Percentiles rank a stretch among this genome's conserved stretches.
phyloP scores from a whole-genome alignment of 2,888 invertebrate species.

The Eledona agricola region DNA sequence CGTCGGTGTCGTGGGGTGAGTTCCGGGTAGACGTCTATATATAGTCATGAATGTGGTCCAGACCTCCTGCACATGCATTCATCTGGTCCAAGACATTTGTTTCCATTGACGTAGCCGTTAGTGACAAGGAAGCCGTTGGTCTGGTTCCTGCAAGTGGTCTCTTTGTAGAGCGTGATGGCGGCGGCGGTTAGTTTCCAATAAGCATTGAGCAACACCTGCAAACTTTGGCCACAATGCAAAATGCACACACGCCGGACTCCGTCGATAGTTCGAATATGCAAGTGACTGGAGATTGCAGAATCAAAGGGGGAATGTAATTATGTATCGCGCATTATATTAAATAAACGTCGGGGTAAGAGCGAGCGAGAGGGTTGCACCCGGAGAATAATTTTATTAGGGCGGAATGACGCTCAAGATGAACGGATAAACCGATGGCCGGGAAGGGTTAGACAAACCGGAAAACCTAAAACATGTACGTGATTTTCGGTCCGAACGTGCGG shows the following conservation, averaged over 20 bases:
- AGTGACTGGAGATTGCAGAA: constrained; percentile 53
- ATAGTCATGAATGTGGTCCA: constrained; percentile 7
- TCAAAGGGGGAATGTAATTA: constrained; percentile 48
- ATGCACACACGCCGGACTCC: constrained; percentile 31
- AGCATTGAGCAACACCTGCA: constrained; percentile 57
- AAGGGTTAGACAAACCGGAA: constrained; percentile 53
- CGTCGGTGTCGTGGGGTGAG: too few relatives aligned
- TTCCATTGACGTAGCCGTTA: constrained; percentile 46
- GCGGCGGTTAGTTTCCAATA: constrained; percentile 47
- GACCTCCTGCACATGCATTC: constrained; percentile 23
- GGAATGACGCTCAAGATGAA: constrained; percentile 36
- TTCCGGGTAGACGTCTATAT: too few relatives aligned
- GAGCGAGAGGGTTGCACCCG: constrained; percentile 23
- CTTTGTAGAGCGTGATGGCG: constrained; percentile 40
- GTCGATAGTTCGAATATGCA: constrained; percentile 40
- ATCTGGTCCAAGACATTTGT: constrained; percentile 44
- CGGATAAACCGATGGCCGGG: constrained; percentile 38
- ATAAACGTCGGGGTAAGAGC: constrained; percentile 19
- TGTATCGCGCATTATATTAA: constrained; percentile 31
- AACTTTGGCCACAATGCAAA: constrained; percentile 49
- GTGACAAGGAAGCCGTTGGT: constrained; percentile 44
- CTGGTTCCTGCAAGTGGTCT: constrained; percentile 42
- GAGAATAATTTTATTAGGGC: constrained; percentile 34
- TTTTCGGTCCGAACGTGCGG: too few relatives aligned
- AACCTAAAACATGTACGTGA: constrained; percentile 54